Evolutionary conservation across 1,140 invertebrate species (phyloP), one percentile per base, ranked within the genome.

Genomic region (Drosophila busckii): DNA sequence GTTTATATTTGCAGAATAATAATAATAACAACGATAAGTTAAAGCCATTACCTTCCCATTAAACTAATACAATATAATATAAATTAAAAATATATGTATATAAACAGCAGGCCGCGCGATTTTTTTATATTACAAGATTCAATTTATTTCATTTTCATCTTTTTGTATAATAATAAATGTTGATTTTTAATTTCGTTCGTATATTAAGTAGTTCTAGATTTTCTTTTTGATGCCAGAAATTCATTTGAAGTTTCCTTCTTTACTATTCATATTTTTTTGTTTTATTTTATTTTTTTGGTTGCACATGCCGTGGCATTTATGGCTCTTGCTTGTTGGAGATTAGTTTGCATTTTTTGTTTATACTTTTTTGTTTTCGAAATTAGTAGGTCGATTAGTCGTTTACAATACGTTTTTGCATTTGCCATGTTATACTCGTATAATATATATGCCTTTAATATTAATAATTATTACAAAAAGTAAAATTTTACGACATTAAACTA

Each of bases 381-480:
- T 67, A 71, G 37, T 71, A 80, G 53, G 56, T 70, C 67, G 49
- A 78, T 64, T 58, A 83, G 63, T 69, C 64, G 67, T 70, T 83
- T 71, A 76, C 76, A 83, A 84, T 83, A 69, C 60, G 28, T 32
- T 41, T 59, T 52, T 40, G 10, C 26, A 45, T 56, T 64, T 68
- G 50, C 38, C 56, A 32, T 56, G 41, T 44, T 32, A 70, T 69
- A 66, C 40, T 46, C 28, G 22, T 61, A 46, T 62, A 73, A 73
- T 73, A 67, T 67, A 71, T 61, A 32, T 64, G 29, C 16, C 40
- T 54, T 75, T 58, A 76, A 70, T 83, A 73, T 83, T 75, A 84
- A 85, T 84, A 85, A 84, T 76, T 85, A 70, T 78, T 85, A 85
- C 83, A 85, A 82, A 85, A 85, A 85, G 82, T 85, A 85, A 85